Base-by-base conservation (phyloP, 2,797 vertebrate genomes). In the Rhynchotus rufescens region DNA sequence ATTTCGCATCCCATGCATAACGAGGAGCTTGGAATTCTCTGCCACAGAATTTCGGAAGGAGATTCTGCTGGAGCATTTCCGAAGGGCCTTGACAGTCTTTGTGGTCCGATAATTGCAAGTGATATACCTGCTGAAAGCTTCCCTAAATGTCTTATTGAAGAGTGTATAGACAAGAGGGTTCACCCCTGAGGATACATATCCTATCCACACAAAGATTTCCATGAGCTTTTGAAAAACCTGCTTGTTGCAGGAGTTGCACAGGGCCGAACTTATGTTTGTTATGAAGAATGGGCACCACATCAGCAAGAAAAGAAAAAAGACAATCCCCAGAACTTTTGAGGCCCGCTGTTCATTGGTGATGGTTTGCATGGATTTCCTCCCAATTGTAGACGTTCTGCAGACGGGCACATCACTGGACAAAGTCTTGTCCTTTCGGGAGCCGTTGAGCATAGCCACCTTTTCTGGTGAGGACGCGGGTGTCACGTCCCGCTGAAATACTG, bases 261-360 rank as follows among this genome's bases (percentile, higher is more conserved):
- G 97, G 83, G 98, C 99, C 16, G 98, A 98, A 56, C 98, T 98
- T 95, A 99, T 92, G 42, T 99, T 99, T 57, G 99, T 99, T 78
- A 99, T 98, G 91, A 99, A 99, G 95, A 99, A 99, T 1, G 99
- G 99, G 81, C 99, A 99, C 99, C 99, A 99, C 99, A 99, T 99
- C 89, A 99, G 94, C 68, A 99, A 97, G 82, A 99, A 99, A 85
- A 99, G 97, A 69, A 99, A 98, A 96, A 99, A 99, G 26, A 99
- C 99, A 5, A 99, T 99, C 62, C 99, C 99, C 25, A 99, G 95
- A 72, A 99, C 99, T 90, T 99, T 99, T 12, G 99, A 99, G 0
- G 99, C 99, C 25, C 99, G 98, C 96, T 99, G 99, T 97, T 99
- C 99, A 3, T 99, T 99, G 89, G 98, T 99, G 80, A 99, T 98